Percentiles rank a stretch among this genome's conserved stretches.
phyloP scores from a whole-genome alignment of 2,797 vertebrate genomes.

The Malacoraja senta region DNA sequence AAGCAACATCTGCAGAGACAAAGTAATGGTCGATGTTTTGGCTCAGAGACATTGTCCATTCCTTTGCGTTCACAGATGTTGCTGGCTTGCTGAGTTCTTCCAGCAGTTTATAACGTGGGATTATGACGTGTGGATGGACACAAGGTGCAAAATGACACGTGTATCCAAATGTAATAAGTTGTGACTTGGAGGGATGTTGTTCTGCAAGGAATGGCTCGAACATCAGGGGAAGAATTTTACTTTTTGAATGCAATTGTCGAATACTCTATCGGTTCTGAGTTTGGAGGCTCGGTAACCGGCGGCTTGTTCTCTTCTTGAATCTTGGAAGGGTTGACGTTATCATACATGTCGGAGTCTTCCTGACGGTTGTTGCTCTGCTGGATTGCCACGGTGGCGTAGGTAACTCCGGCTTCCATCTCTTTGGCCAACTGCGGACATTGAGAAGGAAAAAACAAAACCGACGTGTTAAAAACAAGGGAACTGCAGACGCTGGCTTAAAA shows the following conservation, averaged over 20 bases:
- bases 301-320: constrained; percentile 14
- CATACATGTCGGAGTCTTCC: not conserved
- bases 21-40: too few species aligned
- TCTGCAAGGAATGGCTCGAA: not conserved
- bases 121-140: too few species aligned
- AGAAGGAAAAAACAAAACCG: not conserved
- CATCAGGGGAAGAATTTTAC: not conserved
- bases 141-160: not conserved
- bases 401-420: constrained; percentile 22
- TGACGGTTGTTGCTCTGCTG: not conserved
- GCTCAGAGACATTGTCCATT: too few species aligned
- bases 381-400: not conserved
- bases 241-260: constrained; percentile 25
- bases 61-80: too few species aligned
- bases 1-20: too few species aligned
- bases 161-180: not conserved
- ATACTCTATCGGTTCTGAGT: constrained; percentile 16
- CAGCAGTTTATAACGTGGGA: not conserved
- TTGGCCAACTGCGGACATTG: not conserved
- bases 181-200: not conserved
- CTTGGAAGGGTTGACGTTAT: not conserved
- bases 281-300: not conserved
- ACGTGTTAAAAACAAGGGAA: too few species aligned
- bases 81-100: too few species aligned
- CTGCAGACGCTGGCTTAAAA: too few species aligned